Percentiles rank a stretch among this genome's conserved stretches.
phyloP scores from a whole-genome alignment of 2,113 vertebrate genomes.

The Oncorhynchus clarkii region DNA sequence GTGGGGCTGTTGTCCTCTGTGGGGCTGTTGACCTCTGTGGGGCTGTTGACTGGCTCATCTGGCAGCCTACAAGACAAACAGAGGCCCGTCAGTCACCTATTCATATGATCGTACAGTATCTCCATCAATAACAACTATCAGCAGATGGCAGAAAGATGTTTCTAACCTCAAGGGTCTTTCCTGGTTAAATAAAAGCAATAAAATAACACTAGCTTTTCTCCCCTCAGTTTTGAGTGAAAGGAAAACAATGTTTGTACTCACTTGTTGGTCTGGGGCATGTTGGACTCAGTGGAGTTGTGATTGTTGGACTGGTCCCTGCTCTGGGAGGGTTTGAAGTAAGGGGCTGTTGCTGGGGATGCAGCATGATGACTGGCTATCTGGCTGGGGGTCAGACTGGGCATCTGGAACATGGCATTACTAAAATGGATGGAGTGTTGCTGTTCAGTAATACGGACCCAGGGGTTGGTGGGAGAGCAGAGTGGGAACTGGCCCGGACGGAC shows the following conservation, averaged over 20 bases:
- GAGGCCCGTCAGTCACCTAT: background rate
- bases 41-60: conserved; percentile 30
- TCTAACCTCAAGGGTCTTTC: conserved; percentile 3
- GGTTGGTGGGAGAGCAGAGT: conserved; percentile 75
- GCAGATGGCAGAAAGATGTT: conserved; percentile 22
- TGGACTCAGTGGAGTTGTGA: conserved; percentile 42
- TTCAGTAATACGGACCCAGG: conserved; percentile 63
- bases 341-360: background rate
- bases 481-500: conserved; percentile 85
- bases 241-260: background rate
- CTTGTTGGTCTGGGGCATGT: conserved; percentile 8
- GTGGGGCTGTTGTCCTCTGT: too few species aligned
- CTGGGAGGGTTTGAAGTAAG: background rate
- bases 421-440: conserved; percentile 76
- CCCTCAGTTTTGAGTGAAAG: too few species aligned
- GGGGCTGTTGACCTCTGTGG: background rate
- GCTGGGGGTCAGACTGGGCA: conserved; percentile 26
- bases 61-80: conserved; percentile 18
- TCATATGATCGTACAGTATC: too few species aligned
- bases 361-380: conserved; percentile 59
- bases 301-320: conserved; percentile 34
- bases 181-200: too few species aligned
- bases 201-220: too few species aligned
- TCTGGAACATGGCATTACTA: conserved; percentile 75
- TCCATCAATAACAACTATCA: too few species aligned